phyloP scores from a whole-genome alignment of 2,888 invertebrate species.

The Flexamia atlantica region DNA sequence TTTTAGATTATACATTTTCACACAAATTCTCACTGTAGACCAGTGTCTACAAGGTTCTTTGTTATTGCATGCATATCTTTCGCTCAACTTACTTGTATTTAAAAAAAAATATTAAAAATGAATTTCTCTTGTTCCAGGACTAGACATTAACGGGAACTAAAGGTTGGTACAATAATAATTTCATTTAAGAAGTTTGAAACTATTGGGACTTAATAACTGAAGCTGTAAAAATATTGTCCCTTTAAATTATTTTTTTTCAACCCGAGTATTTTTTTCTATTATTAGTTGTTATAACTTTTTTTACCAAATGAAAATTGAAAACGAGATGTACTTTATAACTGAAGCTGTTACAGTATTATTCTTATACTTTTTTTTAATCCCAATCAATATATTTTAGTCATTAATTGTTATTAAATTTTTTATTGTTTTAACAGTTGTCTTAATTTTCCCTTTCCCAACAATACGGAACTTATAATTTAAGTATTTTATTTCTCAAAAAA shows the following conservation, averaged over 20 bases:
- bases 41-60: neutral
- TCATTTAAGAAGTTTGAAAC: conserved; percentile 18
- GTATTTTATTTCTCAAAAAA: too few relatives aligned
- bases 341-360: too few relatives aligned
- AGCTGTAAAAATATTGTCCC: conserved; percentile 15
- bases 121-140: conserved; percentile 54
- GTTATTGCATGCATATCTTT: neutral
- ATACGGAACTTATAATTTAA: too few relatives aligned
- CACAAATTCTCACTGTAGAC: neutral
- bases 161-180: conserved; percentile 36
- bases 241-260: conserved; percentile 1
- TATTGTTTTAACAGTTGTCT: too few relatives aligned
- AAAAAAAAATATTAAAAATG: conserved; percentile 23
- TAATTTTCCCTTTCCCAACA: too few relatives aligned
- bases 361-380: too few relatives aligned
- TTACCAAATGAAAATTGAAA: neutral
- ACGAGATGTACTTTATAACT: too few relatives aligned
- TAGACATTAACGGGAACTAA: conserved; percentile 50
- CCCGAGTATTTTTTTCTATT: neutral
- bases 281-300: neutral
- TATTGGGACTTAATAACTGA: neutral
- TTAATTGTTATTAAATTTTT: too few relatives aligned
- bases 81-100: neutral
- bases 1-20: too few relatives aligned
- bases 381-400: too few relatives aligned